Conservation (phyloP, 2,113 vertebrate genomes). For the Plotosus lineatus region DNA sequence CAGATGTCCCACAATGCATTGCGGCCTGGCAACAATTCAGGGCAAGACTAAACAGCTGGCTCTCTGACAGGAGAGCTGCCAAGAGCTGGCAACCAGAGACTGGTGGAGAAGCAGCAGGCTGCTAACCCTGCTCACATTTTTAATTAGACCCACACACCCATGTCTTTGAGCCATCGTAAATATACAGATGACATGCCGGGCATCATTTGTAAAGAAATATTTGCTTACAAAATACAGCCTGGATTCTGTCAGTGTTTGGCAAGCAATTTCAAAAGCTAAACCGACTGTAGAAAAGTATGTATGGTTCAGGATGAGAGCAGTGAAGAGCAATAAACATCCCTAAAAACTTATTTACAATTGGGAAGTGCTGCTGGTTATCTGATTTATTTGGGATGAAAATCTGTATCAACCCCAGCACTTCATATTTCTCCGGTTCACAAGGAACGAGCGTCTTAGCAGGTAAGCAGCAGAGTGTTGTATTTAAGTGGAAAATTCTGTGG, state of each 20-base stretch:
- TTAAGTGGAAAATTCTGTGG: conserved; percentile 6
- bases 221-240: conserved; percentile 74
- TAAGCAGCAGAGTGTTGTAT: neutral
- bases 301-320: conserved; percentile 30
- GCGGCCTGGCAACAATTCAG: conserved; percentile 90
- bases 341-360: conserved; percentile 49
- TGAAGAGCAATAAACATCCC: conserved; percentile 40
- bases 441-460: neutral
- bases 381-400: conserved; percentile 39
- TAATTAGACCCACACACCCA: conserved; percentile 99
- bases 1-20: conserved; percentile 84
- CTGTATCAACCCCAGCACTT: conserved; percentile 51
- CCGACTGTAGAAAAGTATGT: conserved; percentile 42
- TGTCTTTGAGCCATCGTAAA: conserved; percentile 98
- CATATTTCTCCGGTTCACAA: conserved; percentile 29
- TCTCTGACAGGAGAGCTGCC: conserved; percentile 92
- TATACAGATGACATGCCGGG: conserved; percentile 89
- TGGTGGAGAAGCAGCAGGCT: conserved; percentile 87
- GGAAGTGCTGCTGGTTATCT: conserved; percentile 35
- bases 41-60: conserved; percentile 98
- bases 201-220: conserved; percentile 81
- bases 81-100: conserved; percentile 92
- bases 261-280: conserved; percentile 52
- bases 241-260: conserved; percentile 56
- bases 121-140: conserved; percentile 99